A percentile compares a stretch with the other conserved stretches of the same genome.
Conservation (phyloP, 2,113 vertebrate species). For the Calypte anna region DNA sequence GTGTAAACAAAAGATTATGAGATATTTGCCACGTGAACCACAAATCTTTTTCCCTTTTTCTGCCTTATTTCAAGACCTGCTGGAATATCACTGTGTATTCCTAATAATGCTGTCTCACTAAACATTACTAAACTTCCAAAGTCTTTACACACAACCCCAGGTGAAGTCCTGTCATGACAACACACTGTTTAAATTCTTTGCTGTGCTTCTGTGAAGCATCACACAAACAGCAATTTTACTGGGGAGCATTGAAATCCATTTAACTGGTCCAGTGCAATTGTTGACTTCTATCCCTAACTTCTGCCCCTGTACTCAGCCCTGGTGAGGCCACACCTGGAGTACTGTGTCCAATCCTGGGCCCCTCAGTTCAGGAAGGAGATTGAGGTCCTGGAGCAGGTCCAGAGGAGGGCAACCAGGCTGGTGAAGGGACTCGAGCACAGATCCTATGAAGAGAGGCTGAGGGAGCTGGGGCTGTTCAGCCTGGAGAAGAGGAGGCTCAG, state of each 20-base stretch:
- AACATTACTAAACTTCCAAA: neutral
- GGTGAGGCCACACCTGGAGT: no score
- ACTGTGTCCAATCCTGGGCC: no score
- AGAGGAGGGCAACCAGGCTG: no score
- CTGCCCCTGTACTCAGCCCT: no score
- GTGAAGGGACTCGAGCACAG: no score
- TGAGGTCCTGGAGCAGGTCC: no score
- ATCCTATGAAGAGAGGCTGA: no score
- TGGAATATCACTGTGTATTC: neutral
- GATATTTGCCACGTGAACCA: neutral
- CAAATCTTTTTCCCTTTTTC: neutral
- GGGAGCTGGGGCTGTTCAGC: no score
- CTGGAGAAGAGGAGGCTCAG: no score
- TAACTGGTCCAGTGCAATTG: fast-evolving
- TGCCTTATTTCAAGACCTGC: neutral
- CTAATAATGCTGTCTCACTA: neutral
- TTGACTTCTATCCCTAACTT: neutral
- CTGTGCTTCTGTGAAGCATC: neutral
- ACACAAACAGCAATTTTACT: neutral
- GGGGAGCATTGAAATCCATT: neutral
- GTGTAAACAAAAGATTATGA: neutral
- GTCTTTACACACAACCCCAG: neutral
- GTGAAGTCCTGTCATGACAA: neutral
- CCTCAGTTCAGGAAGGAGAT: no score
- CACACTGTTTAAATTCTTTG: neutral